phyloP scores from a whole-genome alignment of 1,140 invertebrate species.

The Drosophila elegans region DNA sequence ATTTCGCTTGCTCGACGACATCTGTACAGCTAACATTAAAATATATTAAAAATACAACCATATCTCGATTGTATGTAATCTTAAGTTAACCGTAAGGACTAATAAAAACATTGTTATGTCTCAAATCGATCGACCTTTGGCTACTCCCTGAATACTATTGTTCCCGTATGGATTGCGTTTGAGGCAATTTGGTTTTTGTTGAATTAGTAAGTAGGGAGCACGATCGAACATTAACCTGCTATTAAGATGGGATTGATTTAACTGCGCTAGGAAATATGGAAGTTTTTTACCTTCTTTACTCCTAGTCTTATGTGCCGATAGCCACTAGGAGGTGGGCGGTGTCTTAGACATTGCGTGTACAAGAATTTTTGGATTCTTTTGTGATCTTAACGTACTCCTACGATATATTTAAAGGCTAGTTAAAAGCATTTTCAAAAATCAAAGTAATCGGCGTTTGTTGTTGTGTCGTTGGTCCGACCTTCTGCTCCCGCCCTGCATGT shows the following conservation, averaged over 20 bases:
- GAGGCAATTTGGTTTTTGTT: no score
- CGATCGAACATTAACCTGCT: no score
- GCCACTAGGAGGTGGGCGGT: background rate
- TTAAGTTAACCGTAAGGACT: conserved; percentile 27
- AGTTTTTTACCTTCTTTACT: no score
- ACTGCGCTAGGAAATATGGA: no score
- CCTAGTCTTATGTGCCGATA: no score
- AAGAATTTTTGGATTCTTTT: no score
- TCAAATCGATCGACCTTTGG: background rate
- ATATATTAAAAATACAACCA: conserved; percentile 5
- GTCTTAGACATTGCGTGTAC: no score
- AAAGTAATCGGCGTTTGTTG: conserved; percentile 41
- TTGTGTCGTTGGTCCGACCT: conserved; percentile 63
- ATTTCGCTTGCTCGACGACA: background rate
- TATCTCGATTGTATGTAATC: conserved; percentile 8
- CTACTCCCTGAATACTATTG: no score
- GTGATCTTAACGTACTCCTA: conserved; percentile 9
- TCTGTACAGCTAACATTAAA: conserved; percentile 20
- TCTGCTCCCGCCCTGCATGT: conserved; percentile 54
- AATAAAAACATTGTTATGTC: conserved; percentile 41
- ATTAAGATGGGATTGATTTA: no score
- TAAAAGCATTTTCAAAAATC: background rate
- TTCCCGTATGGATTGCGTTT: no score
- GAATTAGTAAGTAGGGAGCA: no score
- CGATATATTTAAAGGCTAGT: conserved; percentile 31